phyloP scores from a whole-genome alignment of 2,888 invertebrate genomes.

The Crossocerus cetratus region DNA sequence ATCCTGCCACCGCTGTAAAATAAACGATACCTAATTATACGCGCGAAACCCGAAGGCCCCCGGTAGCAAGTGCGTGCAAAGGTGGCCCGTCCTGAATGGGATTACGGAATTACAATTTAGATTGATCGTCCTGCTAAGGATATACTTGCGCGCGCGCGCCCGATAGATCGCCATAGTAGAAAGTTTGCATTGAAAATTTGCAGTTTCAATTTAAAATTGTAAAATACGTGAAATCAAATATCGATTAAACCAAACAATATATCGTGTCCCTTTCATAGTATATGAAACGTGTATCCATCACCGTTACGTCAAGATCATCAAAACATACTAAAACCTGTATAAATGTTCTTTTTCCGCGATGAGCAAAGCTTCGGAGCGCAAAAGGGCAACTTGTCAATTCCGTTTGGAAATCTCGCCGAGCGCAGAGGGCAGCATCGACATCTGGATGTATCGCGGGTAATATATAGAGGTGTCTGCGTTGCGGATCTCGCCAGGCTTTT shows the following conservation, averaged over 20 bases:
- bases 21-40: conserved; percentile 76
- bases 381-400: conserved; percentile 37
- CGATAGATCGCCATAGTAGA: too few species aligned
- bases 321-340: conserved; percentile 6
- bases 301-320: too few species aligned
- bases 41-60: conserved; percentile 55
- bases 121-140: conserved; percentile 54
- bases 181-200: too few species aligned
- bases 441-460: conserved; percentile 49
- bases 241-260: neutral
- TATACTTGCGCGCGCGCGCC: neutral
- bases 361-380: conserved; percentile 19
- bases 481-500: conserved; percentile 43
- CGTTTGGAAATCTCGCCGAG: conserved; percentile 50
- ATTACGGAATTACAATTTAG: conserved; percentile 70
- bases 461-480: conserved; percentile 55
- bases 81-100: conserved; percentile 62
- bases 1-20: conserved; percentile 68
- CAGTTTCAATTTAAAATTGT: too few species aligned
- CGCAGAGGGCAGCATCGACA: conserved; percentile 46
- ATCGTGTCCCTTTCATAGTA: conserved; percentile 7
- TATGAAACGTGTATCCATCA: neutral
- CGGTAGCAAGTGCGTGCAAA: conserved; percentile 67
- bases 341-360: conserved; percentile 37
- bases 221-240: too few species aligned